phyloP scores from a whole-genome alignment of 1,140 invertebrate species.

The Delia radicum region DNA sequence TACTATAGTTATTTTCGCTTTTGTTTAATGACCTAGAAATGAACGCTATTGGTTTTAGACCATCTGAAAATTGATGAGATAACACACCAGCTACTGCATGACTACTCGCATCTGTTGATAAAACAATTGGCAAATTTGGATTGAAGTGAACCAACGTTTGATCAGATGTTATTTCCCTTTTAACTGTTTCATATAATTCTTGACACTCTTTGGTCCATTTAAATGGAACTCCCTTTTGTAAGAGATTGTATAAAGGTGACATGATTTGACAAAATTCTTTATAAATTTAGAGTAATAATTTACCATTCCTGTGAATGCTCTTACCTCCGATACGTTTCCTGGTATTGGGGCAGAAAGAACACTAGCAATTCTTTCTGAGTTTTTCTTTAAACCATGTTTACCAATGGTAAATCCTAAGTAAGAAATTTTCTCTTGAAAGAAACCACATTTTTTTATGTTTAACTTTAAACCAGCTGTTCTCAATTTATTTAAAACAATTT shows the following conservation, averaged over 20 bases:
- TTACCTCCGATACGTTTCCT: slow-evolving; percentile 32
- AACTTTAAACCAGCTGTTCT: slow-evolving; percentile 33
- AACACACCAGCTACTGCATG: neutral
- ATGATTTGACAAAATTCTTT: slow-evolving; percentile 4
- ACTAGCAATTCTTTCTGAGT: slow-evolving; percentile 27
- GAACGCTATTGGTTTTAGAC: neutral
- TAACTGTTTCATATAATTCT: slow-evolving; percentile 39
- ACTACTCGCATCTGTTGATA: slow-evolving; percentile 1
- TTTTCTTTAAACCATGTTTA: slow-evolving; percentile 37
- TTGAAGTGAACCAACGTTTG: slow-evolving; percentile 2
- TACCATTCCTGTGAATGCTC: slow-evolving; percentile 37
- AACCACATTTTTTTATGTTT: slow-evolving; percentile 40
- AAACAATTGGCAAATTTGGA: neutral
- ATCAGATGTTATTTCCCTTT: slow-evolving; percentile 10
- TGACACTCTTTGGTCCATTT: slow-evolving; percentile 28
- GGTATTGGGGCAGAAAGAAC: slow-evolving; percentile 32
- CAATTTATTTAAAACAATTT: slow-evolving; percentile 6
- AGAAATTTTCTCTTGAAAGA: slow-evolving; percentile 44
- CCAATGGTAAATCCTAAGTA: slow-evolving; percentile 50
- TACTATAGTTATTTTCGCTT: slow-evolving; percentile 4
- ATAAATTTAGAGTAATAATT: slow-evolving; percentile 40
- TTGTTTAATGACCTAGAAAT: neutral
- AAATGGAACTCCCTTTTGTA: neutral
- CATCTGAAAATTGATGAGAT: neutral
- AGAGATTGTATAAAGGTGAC: neutral